Base-by-base conservation (phyloP, 2,888 invertebrate genomes). In the Drosophila eohydei region DNA sequence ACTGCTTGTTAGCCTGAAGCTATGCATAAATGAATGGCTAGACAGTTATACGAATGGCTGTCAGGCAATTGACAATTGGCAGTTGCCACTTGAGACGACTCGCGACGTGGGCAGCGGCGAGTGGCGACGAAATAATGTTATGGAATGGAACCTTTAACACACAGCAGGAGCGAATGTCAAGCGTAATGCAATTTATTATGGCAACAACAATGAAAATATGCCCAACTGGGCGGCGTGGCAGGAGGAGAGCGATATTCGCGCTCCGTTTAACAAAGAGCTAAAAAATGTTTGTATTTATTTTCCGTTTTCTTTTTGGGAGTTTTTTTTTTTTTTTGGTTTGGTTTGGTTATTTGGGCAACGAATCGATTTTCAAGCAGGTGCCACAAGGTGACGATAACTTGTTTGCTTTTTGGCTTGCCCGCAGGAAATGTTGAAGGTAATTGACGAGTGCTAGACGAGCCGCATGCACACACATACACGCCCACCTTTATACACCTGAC, bases 361-460 rank as follows among this genome's bases (percentile, higher is more conserved):
- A 77, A 78, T 78, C 78, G 78, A 78, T 78, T 71, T 80, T 78
- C 66, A 61, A 51, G 60, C 56, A 61, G 26, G 59, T 54, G 57
- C 44, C 48, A 74, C 60, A 63, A 78, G 77, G 77, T 77, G 76
- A 77, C 80, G 66, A 80, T 66, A 66, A 63, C 34, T 75, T 80
- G 80, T 81, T 79, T 73, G 70, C 74, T 62, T 77, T 65, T 38
- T 2, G 38, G 56, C 59, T 55, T 55, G 66, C 65, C 78, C 51
- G 50, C 67, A 74, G 82, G 81, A 80, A 81, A 78, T 67, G 65
- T 50, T 78, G 43, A 74, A 81, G 63, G 65, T 81, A 80, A 80
- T 80, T 74, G 80, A 81, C 82, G 70, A 80, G 54, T 59, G 64
- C 66, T 77, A 70, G 73, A 80, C 81, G 60, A 54, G 52, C 28